These are phyloP conservation scores for Conopomorpha cramerella DNA, from an alignment of 1,140 invertebrate genomes.

Conservation along the genomic window DNA sequence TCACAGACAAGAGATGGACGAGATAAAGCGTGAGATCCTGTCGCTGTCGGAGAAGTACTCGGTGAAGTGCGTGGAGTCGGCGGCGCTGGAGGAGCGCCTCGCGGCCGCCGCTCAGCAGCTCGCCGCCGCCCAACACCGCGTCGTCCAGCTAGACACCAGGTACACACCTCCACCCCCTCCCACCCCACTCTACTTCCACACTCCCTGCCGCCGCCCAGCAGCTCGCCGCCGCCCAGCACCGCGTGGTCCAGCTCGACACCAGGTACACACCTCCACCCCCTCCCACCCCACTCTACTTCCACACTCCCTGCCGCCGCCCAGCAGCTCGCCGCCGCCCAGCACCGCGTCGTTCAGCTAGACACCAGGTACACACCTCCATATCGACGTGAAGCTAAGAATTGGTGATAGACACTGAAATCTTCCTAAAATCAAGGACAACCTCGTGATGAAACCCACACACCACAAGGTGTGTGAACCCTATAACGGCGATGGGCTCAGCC, in stretches of 20 bases:
- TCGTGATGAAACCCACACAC: too few species aligned
- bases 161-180: too few species aligned
- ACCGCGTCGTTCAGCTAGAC: constrained; percentile 79
- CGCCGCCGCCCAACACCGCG: constrained; percentile 78
- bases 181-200: too few species aligned
- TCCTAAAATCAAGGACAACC: too few species aligned
- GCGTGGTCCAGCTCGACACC: constrained; percentile 76
- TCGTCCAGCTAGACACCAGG: constrained; percentile 76
- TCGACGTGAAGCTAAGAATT: too few species aligned
- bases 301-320: too few species aligned
- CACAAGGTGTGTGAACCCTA: too few species aligned
- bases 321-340: constrained; percentile 78
- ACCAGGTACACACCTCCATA: too few species aligned
- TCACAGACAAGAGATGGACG: constrained; percentile 82
- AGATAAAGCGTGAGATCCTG: constrained; percentile 83
- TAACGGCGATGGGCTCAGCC: too few species aligned
- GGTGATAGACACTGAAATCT: too few species aligned
- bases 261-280: too few species aligned
- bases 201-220: constrained; percentile 78
- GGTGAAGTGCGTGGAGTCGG: constrained; percentile 88
- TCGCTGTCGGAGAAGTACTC: constrained; percentile 90
- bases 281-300: too few species aligned
- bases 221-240: constrained; percentile 78
- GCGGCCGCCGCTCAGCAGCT: constrained; percentile 76
- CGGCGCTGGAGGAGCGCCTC: constrained; percentile 82